Evolutionary conservation across 1,140 invertebrate genomes (phyloP).

Genomic region (Cydia amplana): DNA sequence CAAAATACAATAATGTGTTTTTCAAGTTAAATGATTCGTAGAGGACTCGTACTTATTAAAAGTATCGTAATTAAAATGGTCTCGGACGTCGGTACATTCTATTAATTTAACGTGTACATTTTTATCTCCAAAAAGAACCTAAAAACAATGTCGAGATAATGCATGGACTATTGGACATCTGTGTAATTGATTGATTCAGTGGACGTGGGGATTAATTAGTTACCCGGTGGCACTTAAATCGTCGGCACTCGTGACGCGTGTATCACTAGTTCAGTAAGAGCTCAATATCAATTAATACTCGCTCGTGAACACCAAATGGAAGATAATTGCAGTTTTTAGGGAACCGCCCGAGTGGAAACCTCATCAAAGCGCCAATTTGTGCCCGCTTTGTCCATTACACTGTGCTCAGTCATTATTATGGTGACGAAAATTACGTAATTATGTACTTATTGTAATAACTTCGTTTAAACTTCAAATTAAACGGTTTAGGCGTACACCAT

Average conservation of each 20-base stretch:
- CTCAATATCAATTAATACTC: conserved; percentile 29
- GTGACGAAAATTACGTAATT: conserved; percentile 26
- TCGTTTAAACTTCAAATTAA: background rate
- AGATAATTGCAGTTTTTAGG: conserved; percentile 30
- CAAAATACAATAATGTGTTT: background rate
- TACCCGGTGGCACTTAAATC: conserved; percentile 7
- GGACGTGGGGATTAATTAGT: conserved; percentile 20
- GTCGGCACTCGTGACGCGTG: background rate
- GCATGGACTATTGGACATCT: background rate
- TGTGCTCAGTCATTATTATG: background rate
- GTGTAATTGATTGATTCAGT: conserved; percentile 26
- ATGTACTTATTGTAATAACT: conserved; percentile 7
- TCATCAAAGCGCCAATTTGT: conserved; percentile 30
- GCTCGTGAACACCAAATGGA: conserved; percentile 21
- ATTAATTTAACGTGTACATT: background rate
- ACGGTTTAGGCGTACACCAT: background rate
- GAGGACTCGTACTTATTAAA: background rate
- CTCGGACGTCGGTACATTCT: background rate
- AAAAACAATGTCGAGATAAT: background rate
- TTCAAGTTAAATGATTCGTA: background rate
- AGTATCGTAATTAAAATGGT: conserved; percentile 18
- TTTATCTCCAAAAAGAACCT: background rate
- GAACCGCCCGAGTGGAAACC: conserved; percentile 19
- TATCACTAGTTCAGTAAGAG: conserved; percentile 6
- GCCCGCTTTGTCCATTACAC: conserved; percentile 20